Evolutionary conservation across 2,888 invertebrate genomes (phyloP), one percentile per base, ranked within the genome.

Genomic region (Mamestra brassicae): DNA sequence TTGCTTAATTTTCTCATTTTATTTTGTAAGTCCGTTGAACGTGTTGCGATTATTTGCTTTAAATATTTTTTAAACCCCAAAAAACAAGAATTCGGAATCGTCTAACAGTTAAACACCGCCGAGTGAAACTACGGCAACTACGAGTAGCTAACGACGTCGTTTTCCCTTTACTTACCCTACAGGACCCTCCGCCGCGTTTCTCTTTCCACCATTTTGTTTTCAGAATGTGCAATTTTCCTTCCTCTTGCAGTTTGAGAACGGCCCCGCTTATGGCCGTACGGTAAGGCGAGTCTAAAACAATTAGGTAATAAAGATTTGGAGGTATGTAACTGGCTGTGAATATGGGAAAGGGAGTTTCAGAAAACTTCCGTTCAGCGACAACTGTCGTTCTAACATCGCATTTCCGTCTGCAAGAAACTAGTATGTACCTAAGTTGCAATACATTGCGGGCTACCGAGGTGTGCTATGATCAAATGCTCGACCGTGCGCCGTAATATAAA

Each of bases 181-280:
- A 98, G 74, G 98, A 97, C 65, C 98, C 98, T 38, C 99, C 99
- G 36, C 99, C 99, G 50, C 98, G 97, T 95, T 98, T 98, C 94
- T 99, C 98, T 92, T 99, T 99, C 99, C 99, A 99, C 99, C 99
- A 99, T 92, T 98, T 98, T 50, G 99, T 98, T 97, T 99, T 99
- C 89, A 99, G 96, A 92, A 98, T 98, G 92, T 98, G 99, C 80
- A 99, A 97, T 94, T 98, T 98, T 62, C 99, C 99, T 93, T 98
- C 98, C 95, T 99, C 99, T 97, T 99, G 99, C 57, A 99, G 97
- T 95, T 98, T 98, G 68, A 99, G 96, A 86, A 99, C 99, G 63
- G 99, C 99, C 50, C 98, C 98, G 91, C 99, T 99, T 89, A 99
- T 98, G 72, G 98, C 98, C 71, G 99, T 99, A 87, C 99, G 97